A percentile compares a stretch with the other conserved stretches of the same genome.
Evolutionary conservation across 2,797 vertebrate genomes (phyloP).

Genomic region (Argentina silus): DNA sequence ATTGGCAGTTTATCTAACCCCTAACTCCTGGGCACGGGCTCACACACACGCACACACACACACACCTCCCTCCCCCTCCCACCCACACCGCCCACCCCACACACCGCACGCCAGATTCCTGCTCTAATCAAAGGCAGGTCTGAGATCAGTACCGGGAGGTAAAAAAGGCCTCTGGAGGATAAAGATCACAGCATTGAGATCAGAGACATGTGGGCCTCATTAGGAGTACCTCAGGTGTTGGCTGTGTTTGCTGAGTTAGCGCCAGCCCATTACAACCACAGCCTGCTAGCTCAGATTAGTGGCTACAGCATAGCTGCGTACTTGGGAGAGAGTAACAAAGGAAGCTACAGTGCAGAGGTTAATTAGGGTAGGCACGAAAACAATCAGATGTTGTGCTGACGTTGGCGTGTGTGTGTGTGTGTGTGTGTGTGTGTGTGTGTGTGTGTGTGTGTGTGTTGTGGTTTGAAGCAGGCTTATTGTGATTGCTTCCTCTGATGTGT

Average conservation of each 20-base stretch:
- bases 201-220: not conserved
- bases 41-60: not conserved
- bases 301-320: not conserved
- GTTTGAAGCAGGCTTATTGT: not conserved
- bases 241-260: not conserved
- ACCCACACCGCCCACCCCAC: not conserved
- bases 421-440: constrained; percentile 13
- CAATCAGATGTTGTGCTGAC: not conserved
- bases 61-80: no score
- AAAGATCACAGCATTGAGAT: not conserved
- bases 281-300: not conserved
- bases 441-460: constrained; percentile 9
- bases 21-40: not conserved
- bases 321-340: not conserved
- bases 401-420: constrained; percentile 1
- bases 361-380: not conserved
- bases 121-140: constrained; percentile 5
- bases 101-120: constrained; percentile 9
- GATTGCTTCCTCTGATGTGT: not conserved
- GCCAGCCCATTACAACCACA: not conserved
- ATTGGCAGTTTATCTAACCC: not conserved
- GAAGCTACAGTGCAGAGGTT: not conserved
- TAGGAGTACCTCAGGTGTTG: not conserved
- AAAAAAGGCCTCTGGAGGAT: not conserved
- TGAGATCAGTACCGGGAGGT: not conserved